Base-by-base conservation (phyloP, 2,797 vertebrate species). In the Sebastes diaconus region DNA sequence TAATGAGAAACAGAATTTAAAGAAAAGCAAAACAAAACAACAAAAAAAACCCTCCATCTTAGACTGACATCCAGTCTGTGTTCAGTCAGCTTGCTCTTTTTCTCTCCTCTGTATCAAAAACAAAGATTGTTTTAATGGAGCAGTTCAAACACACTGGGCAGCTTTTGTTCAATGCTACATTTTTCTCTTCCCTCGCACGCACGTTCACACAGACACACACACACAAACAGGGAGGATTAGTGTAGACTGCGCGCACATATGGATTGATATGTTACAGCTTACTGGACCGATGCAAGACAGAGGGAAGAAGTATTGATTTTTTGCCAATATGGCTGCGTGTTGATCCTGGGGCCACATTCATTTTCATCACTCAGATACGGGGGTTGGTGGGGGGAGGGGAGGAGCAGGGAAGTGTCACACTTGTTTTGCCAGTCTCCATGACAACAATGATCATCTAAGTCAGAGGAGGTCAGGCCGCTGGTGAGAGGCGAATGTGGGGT, bases 111-210 rank as follows among this genome's bases (percentile, higher is more conserved):
- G 87, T 88, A 94, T 92, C 93, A 92, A 93, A 94, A 92, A 92
- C 90, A 93, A 94, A 94, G 92, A 94, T 93, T 93, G 91, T 92
- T 95, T 95, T 94, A 94, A 95, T 93, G 91, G 89, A 93, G 86
- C 84, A 85, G 89, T 95, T 94, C 92, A 93, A 92, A 93, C 88
- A 87, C 78, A 78, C 80, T 78, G 89, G 86, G 85, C 86, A 87
- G 92, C 90, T 94, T 91, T 90, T 93, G 86, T 90, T 93, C 91
- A 83, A 72, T 79, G 80, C 77, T 81, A 79, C 79, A 81, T 85
- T 88, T 92, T 84, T 91, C 84, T 87, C 60, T 85, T 77, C 79
- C 42, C 68, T 74, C 55, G 8, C 80, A 69, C 3, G n/a, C 79
- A 68, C 16, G 42, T 18, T 46, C 72, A 60, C 78, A 61, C 75